Evolutionary conservation across 2,888 invertebrate genomes (phyloP).

Genomic region (Pollenia labialis): DNA sequence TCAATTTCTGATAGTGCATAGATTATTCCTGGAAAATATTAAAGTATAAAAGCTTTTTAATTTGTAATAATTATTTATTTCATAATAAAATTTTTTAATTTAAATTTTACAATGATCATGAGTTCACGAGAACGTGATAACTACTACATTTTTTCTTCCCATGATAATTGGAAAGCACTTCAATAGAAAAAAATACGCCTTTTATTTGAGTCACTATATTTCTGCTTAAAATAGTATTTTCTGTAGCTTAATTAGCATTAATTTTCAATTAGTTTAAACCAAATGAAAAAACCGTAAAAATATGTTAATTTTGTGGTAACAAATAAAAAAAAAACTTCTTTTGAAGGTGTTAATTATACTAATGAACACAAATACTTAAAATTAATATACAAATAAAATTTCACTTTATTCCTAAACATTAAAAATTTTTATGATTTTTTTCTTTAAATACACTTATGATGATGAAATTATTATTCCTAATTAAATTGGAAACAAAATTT

Average conservation of each 20-base stretch:
- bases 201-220: neutral
- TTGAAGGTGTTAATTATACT: conserved; percentile 40
- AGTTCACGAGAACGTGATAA: conserved; percentile 39
- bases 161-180: neutral
- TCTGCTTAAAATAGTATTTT: neutral
- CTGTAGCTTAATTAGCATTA: conserved; percentile 25
- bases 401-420: neutral
- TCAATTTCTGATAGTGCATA: no score
- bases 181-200: neutral
- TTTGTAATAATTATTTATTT: neutral
- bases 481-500: neutral
- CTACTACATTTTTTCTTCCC: conserved; percentile 4
- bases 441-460: neutral
- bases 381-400: neutral
- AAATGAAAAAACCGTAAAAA: neutral
- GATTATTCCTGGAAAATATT: no score
- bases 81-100: conserved; percentile 1
- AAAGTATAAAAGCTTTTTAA: no score
- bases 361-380: conserved; percentile 47
- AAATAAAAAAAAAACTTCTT: conserved; percentile 17
- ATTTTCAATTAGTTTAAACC: conserved; percentile 36
- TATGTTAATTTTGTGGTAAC: conserved; percentile 26
- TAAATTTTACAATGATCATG: neutral
- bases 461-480: no score
- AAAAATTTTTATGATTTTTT: conserved; percentile 15